phyloP scores from a whole-genome alignment of 2,888 invertebrate genomes.

The Diarsia rubi region DNA sequence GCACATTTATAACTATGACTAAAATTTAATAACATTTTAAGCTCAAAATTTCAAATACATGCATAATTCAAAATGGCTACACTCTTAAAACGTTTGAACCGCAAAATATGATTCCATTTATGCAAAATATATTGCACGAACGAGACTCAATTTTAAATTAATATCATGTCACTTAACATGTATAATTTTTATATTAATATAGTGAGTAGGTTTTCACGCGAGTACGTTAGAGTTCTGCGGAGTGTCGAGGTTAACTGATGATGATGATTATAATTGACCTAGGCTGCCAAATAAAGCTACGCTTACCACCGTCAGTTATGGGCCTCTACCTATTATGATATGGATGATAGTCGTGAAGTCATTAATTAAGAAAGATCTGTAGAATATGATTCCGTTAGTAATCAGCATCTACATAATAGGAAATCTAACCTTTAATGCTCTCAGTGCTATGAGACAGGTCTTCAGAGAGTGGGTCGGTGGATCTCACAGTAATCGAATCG shows the following conservation, averaged over 20 bases:
- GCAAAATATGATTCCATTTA: conserved; percentile 52
- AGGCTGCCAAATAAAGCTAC: background rate
- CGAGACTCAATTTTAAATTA: conserved; percentile 46
- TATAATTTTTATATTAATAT: conserved; percentile 18
- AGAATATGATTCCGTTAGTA: too few relatives aligned
- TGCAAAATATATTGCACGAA: conserved; percentile 41
- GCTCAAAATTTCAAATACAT: conserved; percentile 27
- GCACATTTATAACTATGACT: background rate
- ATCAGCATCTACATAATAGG: too few relatives aligned
- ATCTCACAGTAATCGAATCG: too few relatives aligned
- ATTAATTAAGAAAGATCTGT: too few relatives aligned
- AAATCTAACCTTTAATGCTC: too few relatives aligned
- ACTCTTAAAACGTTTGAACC: conserved; percentile 30
- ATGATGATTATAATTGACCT: background rate
- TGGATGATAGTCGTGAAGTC: too few relatives aligned
- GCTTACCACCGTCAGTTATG: background rate
- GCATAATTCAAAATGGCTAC: conserved; percentile 27
- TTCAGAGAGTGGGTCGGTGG: too few relatives aligned
- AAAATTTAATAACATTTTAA: conserved; percentile 20
- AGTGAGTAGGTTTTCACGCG: background rate
- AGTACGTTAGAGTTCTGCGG: background rate
- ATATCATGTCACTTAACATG: conserved; percentile 14
- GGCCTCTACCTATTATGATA: too few relatives aligned
- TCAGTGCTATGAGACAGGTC: too few relatives aligned
- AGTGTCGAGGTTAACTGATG: background rate